These are phyloP conservation scores for Bombus confusus DNA, from an alignment of 1,140 invertebrate genomes.

Conservation along the genomic window DNA sequence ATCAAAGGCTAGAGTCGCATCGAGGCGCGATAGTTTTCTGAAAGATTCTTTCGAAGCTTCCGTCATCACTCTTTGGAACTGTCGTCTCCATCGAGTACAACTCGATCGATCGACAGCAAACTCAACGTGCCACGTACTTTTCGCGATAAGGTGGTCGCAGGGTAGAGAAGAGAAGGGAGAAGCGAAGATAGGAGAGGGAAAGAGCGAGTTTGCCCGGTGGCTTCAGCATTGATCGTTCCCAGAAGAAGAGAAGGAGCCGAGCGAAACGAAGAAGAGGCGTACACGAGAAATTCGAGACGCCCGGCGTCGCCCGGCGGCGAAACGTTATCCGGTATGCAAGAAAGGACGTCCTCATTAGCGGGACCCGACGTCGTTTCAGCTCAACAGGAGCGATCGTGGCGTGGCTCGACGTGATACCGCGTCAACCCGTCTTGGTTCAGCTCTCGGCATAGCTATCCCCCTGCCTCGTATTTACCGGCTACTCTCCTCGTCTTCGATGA, in stretches of 20 bases:
- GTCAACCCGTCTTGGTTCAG: slow-evolving; percentile 30
- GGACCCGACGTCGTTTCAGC: slow-evolving; percentile 58
- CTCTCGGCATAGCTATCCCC: not conserved
- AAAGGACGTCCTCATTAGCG: slow-evolving; percentile 78
- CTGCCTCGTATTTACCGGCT: not conserved
- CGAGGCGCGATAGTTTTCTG: not conserved
- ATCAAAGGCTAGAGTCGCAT: not conserved
- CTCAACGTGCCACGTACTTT: slow-evolving; percentile 52
- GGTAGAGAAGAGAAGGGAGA: slow-evolving; percentile 35
- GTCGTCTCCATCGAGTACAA: slow-evolving; percentile 50
- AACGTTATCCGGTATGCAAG: slow-evolving; percentile 77
- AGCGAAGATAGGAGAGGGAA: slow-evolving; percentile 18
- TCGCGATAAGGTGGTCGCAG: slow-evolving; percentile 48
- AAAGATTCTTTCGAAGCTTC: slow-evolving; percentile 20
- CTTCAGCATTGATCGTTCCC: slow-evolving; percentile 60
- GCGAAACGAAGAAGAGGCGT: slow-evolving; percentile 47
- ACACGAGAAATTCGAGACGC: slow-evolving; percentile 70
- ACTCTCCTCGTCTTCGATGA: not conserved
- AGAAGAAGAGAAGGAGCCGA: slow-evolving; percentile 48
- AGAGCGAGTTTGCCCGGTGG: slow-evolving; percentile 47
- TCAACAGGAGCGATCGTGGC: slow-evolving; percentile 44
- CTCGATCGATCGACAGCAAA: slow-evolving; percentile 55
- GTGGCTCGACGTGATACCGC: slow-evolving; percentile 21
- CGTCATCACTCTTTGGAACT: slow-evolving; percentile 29
- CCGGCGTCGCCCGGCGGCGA: slow-evolving; percentile 73